Conservation (phyloP, 2,113 vertebrate genomes). For the Rattus rattus region DNA sequence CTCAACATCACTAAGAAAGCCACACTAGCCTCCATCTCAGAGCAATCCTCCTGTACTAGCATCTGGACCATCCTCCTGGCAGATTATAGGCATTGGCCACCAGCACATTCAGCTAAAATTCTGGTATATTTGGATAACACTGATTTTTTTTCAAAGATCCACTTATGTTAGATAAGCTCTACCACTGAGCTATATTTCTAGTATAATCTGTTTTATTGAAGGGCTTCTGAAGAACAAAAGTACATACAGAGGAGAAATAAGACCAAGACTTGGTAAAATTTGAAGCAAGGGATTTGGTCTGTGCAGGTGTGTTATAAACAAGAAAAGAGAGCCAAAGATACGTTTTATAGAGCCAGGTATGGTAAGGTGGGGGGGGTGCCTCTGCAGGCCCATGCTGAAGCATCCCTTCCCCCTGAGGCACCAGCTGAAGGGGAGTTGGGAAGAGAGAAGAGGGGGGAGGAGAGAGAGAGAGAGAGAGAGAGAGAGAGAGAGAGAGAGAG, state of each 20-base stretch:
- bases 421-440: too few relatives aligned
- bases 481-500: too few relatives aligned
- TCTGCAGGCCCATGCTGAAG: too few relatives aligned
- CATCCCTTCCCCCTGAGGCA: too few relatives aligned
- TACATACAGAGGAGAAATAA: neutral
- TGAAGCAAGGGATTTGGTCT: neutral
- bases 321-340: too few relatives aligned
- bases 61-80: neutral
- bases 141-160: neutral
- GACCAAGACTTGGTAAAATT: neutral
- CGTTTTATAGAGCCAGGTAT: too few relatives aligned
- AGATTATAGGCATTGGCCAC: neutral
- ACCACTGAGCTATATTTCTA: neutral
- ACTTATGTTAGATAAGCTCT: neutral
- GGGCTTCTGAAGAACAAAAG: neutral
- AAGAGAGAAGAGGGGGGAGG: rapidly evolving
- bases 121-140: neutral
- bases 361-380: too few relatives aligned
- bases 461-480: too few relatives aligned
- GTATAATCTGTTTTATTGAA: neutral
- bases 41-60: neutral
- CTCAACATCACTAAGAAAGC: neutral
- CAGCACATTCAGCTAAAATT: neutral
- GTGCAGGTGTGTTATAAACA: too few relatives aligned
- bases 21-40: neutral